Evolutionary conservation across 2,888 invertebrate genomes (phyloP).

Genomic region (Rotaria sp.): DNA sequence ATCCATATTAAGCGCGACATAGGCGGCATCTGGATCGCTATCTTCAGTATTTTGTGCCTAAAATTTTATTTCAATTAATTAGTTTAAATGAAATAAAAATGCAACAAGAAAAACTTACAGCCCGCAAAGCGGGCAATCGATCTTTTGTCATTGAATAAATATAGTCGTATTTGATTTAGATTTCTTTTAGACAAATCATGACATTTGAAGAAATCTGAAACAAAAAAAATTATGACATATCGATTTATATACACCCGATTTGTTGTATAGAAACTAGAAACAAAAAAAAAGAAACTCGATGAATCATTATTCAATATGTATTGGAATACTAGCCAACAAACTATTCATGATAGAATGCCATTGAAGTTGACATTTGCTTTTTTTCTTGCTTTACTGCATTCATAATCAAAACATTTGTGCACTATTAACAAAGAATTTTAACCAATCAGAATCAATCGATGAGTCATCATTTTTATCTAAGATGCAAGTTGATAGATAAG

Average conservation of each 20-base stretch:
- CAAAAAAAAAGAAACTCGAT: background rate
- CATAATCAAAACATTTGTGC: background rate
- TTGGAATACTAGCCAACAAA: background rate
- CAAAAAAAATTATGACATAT: background rate
- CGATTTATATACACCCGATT: background rate
- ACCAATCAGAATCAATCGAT: background rate
- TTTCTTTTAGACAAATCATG: background rate
- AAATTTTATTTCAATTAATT: background rate
- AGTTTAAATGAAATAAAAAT: background rate
- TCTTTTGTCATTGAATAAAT: constrained; percentile 39
- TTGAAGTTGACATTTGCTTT: background rate
- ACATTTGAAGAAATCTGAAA: background rate
- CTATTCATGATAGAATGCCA: background rate
- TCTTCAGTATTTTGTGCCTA: constrained; percentile 34
- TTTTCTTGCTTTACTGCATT: background rate
- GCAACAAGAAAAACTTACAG: constrained; percentile 33
- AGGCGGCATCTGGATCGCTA: constrained; percentile 31
- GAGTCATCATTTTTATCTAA: background rate
- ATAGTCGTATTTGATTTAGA: background rate
- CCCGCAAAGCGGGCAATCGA: constrained; percentile 38
- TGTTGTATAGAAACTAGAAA: background rate
- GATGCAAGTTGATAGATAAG: background rate
- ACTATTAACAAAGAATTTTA: background rate
- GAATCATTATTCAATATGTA: background rate
- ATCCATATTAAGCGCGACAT: constrained; percentile 38